Evolutionary conservation across 2,888 invertebrate species (phyloP), one percentile per base, ranked within the genome.

Genomic region (Caenorhabditis zanzibari): DNA sequence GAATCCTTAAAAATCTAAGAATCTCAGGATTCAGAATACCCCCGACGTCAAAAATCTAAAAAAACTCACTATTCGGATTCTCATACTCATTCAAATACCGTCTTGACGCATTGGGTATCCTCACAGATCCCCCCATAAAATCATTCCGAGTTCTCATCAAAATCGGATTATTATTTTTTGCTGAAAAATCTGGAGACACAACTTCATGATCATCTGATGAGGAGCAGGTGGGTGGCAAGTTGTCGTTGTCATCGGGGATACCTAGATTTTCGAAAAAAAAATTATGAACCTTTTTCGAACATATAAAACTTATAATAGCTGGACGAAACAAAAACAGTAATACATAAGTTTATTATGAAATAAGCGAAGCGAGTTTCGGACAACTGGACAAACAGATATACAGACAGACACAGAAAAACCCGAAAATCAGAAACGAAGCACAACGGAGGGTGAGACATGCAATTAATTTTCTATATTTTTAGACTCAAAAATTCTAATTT

Each of bases 121-220:
- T 68, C 22, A 66, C 49, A 1, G 66, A 76, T 2, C 71, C 77
- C 1, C 71, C 72, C 47, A 84, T 38, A 22, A 69, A 63, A 16
- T 86, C 85, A 32, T 85, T 85, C 24, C 84, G 41, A 24, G 22
- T 41, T 16, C 74, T 35, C 14, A 64, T 19, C 16, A 54, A 4
- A 6, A 44, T 1, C n/a, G 19, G 47, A 44, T 16, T n/a, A 22
- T 19, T 9, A 32, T 26, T 54, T 74, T 44, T 52, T 5, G 59
- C n/a, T 7, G 35, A 3, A 2, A 35, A 49, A 19, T 38, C 71
- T 2, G 86, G 87, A 1, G 86, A 85, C 7, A 66, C 68, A 2
- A 84, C 56, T 44, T 89, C 88, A 6, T 81, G 81, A 49, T 89
- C 89, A 35, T 88, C 88, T 0, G 87, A 88, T 1, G 88, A 88